Evolutionary conservation across 2,888 invertebrate species (phyloP), one percentile per base, ranked within the genome.

Genomic region (Hemicrepidius hirtus): DNA sequence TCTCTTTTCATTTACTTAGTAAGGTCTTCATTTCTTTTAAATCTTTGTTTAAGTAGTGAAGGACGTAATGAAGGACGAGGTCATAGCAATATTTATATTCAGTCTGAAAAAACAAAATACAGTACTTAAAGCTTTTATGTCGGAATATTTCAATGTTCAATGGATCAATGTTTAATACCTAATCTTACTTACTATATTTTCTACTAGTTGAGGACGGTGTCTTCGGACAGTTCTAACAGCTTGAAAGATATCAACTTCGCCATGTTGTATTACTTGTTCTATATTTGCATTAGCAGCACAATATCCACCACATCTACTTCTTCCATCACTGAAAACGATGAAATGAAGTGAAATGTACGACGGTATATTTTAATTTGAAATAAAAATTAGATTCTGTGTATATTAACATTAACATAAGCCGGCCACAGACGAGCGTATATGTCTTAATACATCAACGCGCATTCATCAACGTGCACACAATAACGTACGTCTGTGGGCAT

Each of bases 211-310:
- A 2, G 99, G 98, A 79, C 99, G 90, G 87, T 99, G 98, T 79
- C 97, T 92, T 76, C 98, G 92, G 53, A 99, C 98, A 44, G 98
- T 97, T 87, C 98, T 96, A 24, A 98, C 99, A 18, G 99, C 98
- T 87, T 98, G 98, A 87, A 99, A 99, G 68, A 99, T 95, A 87
- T 99, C 99, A 21, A 99, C 97, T 87, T 99, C 99, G 21, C 97
- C 96, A 86, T 99, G 98, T 85, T 97, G 97, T 82, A 98, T 97
- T 67, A 99, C 97, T 88, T 99, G 99, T 85, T 99, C 99, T 83
- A 98, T 98, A 86, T 98, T 98, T 24, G 98, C 97, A 86, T 98
- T 98, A 3, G 98, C 97, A n/a, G 97, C 96, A 86, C 98, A 98
- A 87, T 97, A 99, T 65, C 99, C 96, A 0, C 99, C 99, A 80